These are phyloP conservation scores for Picus viridis DNA, from an alignment of 2,797 vertebrate genomes.

Conservation along the genomic window DNA sequence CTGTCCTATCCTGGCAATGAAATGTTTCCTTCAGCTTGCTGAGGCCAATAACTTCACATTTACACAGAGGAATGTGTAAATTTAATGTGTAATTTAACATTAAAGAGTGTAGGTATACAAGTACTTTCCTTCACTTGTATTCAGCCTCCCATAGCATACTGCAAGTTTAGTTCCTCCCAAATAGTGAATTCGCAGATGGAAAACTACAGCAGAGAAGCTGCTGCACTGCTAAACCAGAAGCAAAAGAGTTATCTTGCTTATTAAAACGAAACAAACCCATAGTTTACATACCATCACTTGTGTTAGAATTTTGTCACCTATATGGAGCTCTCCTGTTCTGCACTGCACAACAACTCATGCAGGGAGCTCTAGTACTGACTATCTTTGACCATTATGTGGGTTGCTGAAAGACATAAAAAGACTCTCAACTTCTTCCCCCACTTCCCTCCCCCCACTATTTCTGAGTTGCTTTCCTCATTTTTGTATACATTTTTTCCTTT, in stretches of 20 bases:
- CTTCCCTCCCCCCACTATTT: background rate
- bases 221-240: background rate
- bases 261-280: background rate
- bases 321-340: background rate
- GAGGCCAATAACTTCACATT: background rate
- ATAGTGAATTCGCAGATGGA: background rate
- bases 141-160: background rate
- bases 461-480: background rate
- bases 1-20: conserved; percentile 11
- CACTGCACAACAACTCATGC: background rate
- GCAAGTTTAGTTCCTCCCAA: background rate
- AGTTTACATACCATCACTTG: background rate
- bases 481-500: background rate
- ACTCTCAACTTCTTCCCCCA: background rate
- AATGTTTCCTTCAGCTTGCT: background rate
- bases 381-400: background rate
- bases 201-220: background rate
- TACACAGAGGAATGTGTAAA: background rate
- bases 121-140: background rate
- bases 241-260: background rate
- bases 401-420: background rate
- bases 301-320: background rate
- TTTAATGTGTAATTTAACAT: background rate
- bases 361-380: background rate
- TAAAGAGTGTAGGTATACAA: background rate